Base-by-base conservation (phyloP, 2,113 vertebrate species). In the Lonchura striata region DNA sequence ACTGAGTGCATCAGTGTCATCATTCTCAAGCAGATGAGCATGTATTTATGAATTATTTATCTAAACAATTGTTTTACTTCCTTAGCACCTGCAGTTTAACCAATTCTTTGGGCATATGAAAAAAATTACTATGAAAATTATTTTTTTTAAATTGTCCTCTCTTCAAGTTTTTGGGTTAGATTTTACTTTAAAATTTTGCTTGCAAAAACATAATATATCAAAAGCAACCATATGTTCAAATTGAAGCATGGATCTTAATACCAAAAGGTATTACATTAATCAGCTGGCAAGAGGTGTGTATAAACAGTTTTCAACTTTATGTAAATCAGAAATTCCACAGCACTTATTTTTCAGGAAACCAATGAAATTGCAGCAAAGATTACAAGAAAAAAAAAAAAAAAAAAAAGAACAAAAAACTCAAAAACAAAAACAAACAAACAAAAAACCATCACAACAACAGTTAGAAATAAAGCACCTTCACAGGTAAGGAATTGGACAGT, bases 41-140 rank as follows among this genome's bases (percentile, higher is more conserved):
- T 14, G 12, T 86, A 86, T 80, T 94, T 95, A 74, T 82, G 68
- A 96, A 86, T 91, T 49, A 88, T 95, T 96, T 94, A 70, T 87
- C 33, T 80, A 77, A 95, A 93, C 83, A 74, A 82, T 57, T 39
- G 87, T 90, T 53, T 25, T 59, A 82, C 33, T 64, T 88, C 53
- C 76, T 86, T 53, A 93, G 63, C 42, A 95, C 41, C 82, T 95
- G 69, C 37, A 92, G 70, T 31, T 82, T 63, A 88, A 92, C 19
- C 17, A 49, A 53, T 64, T 92, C 35, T 94, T 83, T 16, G 30
- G 37, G 19, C 15, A 5, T n/a, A 21, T 74, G 82, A 44, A 88
- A 86, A 69, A 95, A 25, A 59, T 88, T 86, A 13, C 35, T 95
- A 92, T 7, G 28, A 87, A 96, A 83, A n/a, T n/a, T n/a, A 57